A percentile compares a stretch with the other conserved stretches of the same genome.
phyloP scores from a whole-genome alignment of 1,140 invertebrate species.

The Subanguina moxae region DNA sequence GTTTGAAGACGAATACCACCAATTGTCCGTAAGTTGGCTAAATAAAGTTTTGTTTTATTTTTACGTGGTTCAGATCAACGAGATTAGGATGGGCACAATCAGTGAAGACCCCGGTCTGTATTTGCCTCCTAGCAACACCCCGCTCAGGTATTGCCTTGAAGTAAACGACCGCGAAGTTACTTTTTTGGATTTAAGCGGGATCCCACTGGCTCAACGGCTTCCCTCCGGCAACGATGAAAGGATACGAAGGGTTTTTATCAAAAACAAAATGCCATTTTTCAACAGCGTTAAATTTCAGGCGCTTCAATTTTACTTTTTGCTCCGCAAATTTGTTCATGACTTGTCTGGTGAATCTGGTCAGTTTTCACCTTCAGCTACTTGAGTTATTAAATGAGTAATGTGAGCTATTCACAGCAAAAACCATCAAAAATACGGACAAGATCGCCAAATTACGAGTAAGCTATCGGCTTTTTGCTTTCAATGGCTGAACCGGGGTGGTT shows the following conservation, averaged over 20 bases:
- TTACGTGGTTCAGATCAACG: slow-evolving; percentile 30
- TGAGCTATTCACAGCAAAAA: too few species aligned
- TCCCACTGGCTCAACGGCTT: slow-evolving; percentile 85
- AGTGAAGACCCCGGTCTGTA: slow-evolving; percentile 84
- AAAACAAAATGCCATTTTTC: neutral
- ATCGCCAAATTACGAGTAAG: too few species aligned
- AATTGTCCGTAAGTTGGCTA: slow-evolving; percentile 68
- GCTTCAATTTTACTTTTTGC: slow-evolving; percentile 87
- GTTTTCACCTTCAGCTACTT: too few species aligned
- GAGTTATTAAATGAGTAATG: too few species aligned
- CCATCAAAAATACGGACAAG: too few species aligned
- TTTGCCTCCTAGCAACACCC: slow-evolving; percentile 89
- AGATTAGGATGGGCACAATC: slow-evolving; percentile 60
- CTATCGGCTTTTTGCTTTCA: too few species aligned
- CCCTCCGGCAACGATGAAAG: slow-evolving; percentile 94
- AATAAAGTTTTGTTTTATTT: slow-evolving; percentile 7
- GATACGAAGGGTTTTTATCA: slow-evolving; percentile 68
- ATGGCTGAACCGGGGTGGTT: too few species aligned
- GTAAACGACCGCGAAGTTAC: too few species aligned
- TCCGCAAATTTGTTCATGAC: slow-evolving; percentile 77
- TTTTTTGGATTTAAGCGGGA: slow-evolving; percentile 66
- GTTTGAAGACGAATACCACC: slow-evolving; percentile 94
- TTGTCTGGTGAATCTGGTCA: slow-evolving; percentile 70
- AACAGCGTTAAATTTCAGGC: slow-evolving; percentile 63
- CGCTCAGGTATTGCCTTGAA: slow-evolving; percentile 66